Evolutionary conservation across 92 coral and sea anemone genomes (phyloP).

Genomic region (Palythoa grandis): DNA sequence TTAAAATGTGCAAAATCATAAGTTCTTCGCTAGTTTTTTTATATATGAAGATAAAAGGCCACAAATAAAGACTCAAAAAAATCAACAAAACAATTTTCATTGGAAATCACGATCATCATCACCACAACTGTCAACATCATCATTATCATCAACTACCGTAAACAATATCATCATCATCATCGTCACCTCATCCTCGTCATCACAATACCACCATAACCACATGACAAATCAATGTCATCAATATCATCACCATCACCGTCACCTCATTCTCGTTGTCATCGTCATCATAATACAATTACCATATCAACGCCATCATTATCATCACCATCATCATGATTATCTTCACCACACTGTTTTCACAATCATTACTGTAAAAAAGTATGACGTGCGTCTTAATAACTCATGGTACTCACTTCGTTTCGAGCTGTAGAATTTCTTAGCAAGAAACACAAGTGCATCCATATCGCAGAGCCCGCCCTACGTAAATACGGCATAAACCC

Average conservation of each 20-base stretch:
- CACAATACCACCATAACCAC: too few species aligned
- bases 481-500: background rate
- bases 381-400: background rate
- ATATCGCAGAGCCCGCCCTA: conserved; percentile 1
- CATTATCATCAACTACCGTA: background rate
- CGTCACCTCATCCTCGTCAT: background rate
- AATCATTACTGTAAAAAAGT: background rate
- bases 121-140: background rate
- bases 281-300: too few species aligned
- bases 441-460: conserved; percentile 6
- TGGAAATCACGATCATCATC: background rate
- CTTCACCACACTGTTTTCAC: too few species aligned
- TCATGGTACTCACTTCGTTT: background rate
- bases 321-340: too few species aligned
- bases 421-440: conserved; percentile 1
- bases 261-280: too few species aligned
- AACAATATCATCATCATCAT: background rate
- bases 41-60: background rate
- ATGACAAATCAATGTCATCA: background rate
- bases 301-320: too few species aligned
- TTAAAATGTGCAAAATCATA: too few species aligned
- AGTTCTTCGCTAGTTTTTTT: too few species aligned
- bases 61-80: background rate
- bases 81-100: background rate
- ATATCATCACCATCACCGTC: background rate